These are phyloP conservation scores for Chroicocephalus ridibundus DNA, from an alignment of 2,113 vertebrate species.

Conservation along the genomic window DNA sequence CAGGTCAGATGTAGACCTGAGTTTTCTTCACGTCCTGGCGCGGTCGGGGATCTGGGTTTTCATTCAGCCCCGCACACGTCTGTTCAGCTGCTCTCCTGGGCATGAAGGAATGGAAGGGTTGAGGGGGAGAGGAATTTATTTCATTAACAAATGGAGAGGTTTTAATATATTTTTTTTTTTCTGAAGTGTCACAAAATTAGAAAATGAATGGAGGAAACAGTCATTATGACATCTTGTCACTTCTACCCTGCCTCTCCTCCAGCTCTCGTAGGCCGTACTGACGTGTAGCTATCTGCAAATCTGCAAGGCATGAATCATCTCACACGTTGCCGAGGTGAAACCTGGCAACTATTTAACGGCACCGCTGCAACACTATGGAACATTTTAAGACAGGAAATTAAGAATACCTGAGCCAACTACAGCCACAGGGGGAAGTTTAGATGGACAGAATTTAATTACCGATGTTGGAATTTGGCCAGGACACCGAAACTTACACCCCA, in stretches of 20 bases:
- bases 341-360: conserved; percentile 45
- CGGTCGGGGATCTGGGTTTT: neutral
- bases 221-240: neutral
- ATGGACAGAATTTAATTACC: conserved; percentile 64
- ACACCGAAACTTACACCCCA: conserved; percentile 16
- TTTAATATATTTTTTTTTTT: neutral
- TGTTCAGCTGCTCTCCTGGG: neutral
- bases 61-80: rapidly evolving
- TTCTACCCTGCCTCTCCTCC: neutral
- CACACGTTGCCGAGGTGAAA: conserved; percentile 10
- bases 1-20: neutral
- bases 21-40: neutral
- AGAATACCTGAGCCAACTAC: conserved; percentile 53
- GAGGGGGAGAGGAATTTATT: neutral
- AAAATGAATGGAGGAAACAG: neutral
- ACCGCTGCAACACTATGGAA: conserved; percentile 13
- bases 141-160: neutral
- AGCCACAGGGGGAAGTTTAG: conserved; percentile 37
- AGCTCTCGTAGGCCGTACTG: neutral
- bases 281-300: neutral
- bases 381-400: conserved; percentile 54
- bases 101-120: neutral
- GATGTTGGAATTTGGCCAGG: conserved; percentile 41
- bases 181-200: neutral
- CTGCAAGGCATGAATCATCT: conserved; percentile 41